Conservation (phyloP, 2,888 invertebrate genomes). For the Rhamnusium bicolor region DNA sequence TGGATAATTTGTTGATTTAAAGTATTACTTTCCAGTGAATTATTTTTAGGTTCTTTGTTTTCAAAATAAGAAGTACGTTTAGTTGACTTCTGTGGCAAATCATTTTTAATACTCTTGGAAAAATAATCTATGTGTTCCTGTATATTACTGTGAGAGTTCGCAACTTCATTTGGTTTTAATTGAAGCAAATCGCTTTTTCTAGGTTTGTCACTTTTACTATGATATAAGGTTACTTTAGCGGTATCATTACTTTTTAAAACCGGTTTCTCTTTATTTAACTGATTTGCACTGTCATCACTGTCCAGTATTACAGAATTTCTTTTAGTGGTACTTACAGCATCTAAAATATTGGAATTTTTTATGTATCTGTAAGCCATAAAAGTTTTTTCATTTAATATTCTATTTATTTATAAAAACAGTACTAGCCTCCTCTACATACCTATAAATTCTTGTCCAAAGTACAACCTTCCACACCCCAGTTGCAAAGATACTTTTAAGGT, state of each 20-base stretch:
- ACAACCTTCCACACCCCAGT: conserved; percentile 71
- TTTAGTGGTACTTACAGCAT: conserved; percentile 58
- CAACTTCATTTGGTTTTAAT: background rate
- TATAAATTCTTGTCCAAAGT: conserved; percentile 73
- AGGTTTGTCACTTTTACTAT: background rate
- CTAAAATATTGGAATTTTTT: conserved; percentile 50
- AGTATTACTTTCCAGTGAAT: background rate
- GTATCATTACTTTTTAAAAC: background rate
- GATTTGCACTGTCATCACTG: conserved; percentile 50
- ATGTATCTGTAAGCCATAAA: background rate
- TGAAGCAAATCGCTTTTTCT: too few species aligned
- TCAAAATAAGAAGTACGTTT: conserved; percentile 1
- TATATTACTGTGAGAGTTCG: background rate
- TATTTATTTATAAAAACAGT: too few species aligned
- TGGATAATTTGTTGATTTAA: background rate
- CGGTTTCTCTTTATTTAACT: conserved; percentile 18
- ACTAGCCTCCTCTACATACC: conserved; percentile 64
- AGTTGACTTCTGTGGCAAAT: background rate
- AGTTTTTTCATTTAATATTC: too few species aligned
- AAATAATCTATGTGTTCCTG: background rate
- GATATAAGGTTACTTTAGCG: conserved; percentile 13
- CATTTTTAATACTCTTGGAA: background rate
- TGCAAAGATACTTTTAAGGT: conserved; percentile 70
- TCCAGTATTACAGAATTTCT: conserved; percentile 51
- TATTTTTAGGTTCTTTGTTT: background rate